A percentile compares a stretch with the other conserved stretches of the same genome.
Conservation (phyloP, 2,888 invertebrate genomes). For the Troides oblongomaculatus region DNA sequence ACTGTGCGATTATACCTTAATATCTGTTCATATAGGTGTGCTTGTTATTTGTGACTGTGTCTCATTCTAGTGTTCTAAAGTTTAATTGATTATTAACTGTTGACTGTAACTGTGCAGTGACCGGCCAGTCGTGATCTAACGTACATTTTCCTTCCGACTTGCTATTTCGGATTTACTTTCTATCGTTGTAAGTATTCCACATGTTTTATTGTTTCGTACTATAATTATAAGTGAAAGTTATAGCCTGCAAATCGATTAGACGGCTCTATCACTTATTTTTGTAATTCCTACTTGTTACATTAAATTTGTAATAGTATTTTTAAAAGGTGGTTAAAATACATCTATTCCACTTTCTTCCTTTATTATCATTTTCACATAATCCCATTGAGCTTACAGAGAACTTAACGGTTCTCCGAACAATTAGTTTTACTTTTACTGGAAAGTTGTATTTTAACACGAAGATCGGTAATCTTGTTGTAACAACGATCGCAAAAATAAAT, state of each 20-base stretch:
- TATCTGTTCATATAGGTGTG: slow-evolving; percentile 43
- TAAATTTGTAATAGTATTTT: not conserved
- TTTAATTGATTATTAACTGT: slow-evolving; percentile 41
- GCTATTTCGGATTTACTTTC: slow-evolving; percentile 77
- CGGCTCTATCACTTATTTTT: not conserved
- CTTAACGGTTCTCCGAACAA: not conserved
- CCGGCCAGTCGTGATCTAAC: slow-evolving; percentile 63
- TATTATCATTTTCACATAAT: not conserved
- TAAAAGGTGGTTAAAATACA: not conserved
- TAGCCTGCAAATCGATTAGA: not conserved
- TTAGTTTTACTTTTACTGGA: not conserved
- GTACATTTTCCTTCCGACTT: slow-evolving; percentile 53
- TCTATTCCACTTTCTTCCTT: not conserved
- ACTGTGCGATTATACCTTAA: slow-evolving; percentile 44
- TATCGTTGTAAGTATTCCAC: slow-evolving; percentile 71
- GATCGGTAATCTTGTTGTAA: not conserved
- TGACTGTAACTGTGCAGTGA: slow-evolving; percentile 60
- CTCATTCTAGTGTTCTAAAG: slow-evolving; percentile 43
- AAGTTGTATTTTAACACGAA: not conserved
- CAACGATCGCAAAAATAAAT: not conserved
- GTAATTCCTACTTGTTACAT: too few relatives aligned
- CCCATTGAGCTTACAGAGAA: not conserved
- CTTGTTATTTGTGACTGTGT: slow-evolving; percentile 43
- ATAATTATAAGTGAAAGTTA: slow-evolving; percentile 9
- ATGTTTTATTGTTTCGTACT: slow-evolving; percentile 63